Percentiles rank a stretch among this genome's conserved stretches.
Evolutionary conservation across 2,113 vertebrate species (phyloP).

Genomic region (Clarias gariepinus): DNA sequence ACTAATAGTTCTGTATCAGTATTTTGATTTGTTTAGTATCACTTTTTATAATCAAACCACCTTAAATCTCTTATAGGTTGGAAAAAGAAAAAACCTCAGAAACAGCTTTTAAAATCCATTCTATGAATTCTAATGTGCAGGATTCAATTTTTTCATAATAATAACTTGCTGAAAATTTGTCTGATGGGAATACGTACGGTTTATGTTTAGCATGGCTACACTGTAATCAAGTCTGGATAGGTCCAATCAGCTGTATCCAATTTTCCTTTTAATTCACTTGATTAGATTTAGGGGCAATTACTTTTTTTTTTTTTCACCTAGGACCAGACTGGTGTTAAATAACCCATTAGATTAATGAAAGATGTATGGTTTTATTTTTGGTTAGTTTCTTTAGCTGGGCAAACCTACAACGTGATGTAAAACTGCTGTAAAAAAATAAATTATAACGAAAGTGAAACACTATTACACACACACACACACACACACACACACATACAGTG

Average conservation of each 20-base stretch:
- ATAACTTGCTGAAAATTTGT: slow-evolving; percentile 1
- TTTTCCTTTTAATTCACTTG: not conserved
- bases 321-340: not conserved
- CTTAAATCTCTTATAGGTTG: not conserved
- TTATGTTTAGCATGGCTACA: not conserved
- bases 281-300: slow-evolving; percentile 2
- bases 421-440: not conserved
- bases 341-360: slow-evolving; percentile 9
- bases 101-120: not conserved
- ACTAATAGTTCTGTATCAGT: too few species aligned
- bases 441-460: not conserved
- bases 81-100: too few species aligned
- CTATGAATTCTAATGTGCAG: not conserved
- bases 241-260: not conserved
- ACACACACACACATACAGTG: too few species aligned
- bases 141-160: not conserved
- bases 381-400: not conserved
- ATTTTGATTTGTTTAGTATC: too few species aligned
- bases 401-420: not conserved
- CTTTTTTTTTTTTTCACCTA: not conserved
- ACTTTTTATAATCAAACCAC: not conserved
- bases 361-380: not conserved
- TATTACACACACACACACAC: too few species aligned
- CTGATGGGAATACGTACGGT: not conserved
- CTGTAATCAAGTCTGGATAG: not conserved